phyloP scores from a whole-genome alignment of 2,113 vertebrate genomes.

The Leucoraja erinaceus region DNA sequence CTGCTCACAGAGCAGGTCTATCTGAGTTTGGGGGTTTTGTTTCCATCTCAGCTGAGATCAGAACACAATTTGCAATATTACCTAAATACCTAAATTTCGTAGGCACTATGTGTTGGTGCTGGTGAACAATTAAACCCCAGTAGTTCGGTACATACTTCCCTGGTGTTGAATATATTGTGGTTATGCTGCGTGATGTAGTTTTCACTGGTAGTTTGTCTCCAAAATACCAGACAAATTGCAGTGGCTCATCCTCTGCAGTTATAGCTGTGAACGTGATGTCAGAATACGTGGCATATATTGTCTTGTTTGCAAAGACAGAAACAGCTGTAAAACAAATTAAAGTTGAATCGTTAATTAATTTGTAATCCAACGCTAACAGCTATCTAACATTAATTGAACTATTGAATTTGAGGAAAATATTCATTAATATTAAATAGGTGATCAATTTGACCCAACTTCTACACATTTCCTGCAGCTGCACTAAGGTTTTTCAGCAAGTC shows the following conservation, averaged over 20 bases:
- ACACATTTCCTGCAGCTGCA: too few species aligned
- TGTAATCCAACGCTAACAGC: neutral
- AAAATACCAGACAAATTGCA: constrained; percentile 66
- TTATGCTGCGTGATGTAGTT: constrained; percentile 51
- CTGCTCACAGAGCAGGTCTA: neutral
- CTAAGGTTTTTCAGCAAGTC: too few species aligned
- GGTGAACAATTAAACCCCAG: neutral
- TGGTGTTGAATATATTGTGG: constrained; percentile 54
- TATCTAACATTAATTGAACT: neutral
- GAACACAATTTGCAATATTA: neutral
- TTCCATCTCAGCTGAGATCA: neutral
- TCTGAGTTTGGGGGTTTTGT: neutral
- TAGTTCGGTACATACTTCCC: constrained; percentile 50
- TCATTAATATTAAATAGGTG: too few species aligned
- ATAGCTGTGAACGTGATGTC: constrained; percentile 57
- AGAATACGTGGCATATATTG: constrained; percentile 55
- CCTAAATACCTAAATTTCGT: neutral
- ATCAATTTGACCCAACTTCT: too few species aligned
- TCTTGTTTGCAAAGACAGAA: constrained; percentile 54
- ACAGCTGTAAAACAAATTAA: constrained; percentile 46
- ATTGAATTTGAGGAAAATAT: neutral
- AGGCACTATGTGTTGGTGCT: neutral
- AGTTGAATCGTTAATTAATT: neutral
- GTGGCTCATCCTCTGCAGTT: constrained; percentile 43
- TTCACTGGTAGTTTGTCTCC: constrained; percentile 53